Conservation (phyloP, 2,797 vertebrate genomes). For the Catamblyrhynchus diadema region DNA sequence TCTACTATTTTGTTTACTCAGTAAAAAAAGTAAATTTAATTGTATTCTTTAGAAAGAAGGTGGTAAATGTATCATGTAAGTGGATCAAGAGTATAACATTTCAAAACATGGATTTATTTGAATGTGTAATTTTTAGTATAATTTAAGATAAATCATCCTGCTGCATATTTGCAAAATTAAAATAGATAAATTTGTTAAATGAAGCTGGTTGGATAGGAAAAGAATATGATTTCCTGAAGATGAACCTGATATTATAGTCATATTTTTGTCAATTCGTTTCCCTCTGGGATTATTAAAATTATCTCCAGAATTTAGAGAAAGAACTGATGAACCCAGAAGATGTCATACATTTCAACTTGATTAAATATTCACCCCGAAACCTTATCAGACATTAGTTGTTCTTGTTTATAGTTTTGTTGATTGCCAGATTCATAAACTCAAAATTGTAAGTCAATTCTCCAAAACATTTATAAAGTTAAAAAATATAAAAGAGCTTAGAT, state of each 20-base stretch:
- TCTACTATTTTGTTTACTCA: conserved; percentile 51
- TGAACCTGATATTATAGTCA: not conserved
- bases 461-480: not conserved
- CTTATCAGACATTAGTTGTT: not conserved
- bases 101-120: not conserved
- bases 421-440: not conserved
- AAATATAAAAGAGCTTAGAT: not conserved
- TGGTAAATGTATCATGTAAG: not conserved
- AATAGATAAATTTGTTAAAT: not conserved
- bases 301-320: not conserved
- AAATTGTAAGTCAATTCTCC: not conserved
- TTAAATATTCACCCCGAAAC: not conserved
- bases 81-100: not conserved
- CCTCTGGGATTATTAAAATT: not conserved
- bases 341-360: not conserved
- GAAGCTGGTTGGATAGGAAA: not conserved
- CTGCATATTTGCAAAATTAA: not conserved
- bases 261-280: not conserved
- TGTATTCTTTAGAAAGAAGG: conserved; percentile 1
- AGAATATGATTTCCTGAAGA: not conserved
- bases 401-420: not conserved
- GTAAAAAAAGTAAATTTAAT: conserved; percentile 47
- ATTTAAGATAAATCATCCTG: not conserved
- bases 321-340: not conserved
- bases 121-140: not conserved